Evolutionary conservation across 2,888 invertebrate species (phyloP), one percentile per base, ranked within the genome.

Genomic region (Phaedon cochleariae): DNA sequence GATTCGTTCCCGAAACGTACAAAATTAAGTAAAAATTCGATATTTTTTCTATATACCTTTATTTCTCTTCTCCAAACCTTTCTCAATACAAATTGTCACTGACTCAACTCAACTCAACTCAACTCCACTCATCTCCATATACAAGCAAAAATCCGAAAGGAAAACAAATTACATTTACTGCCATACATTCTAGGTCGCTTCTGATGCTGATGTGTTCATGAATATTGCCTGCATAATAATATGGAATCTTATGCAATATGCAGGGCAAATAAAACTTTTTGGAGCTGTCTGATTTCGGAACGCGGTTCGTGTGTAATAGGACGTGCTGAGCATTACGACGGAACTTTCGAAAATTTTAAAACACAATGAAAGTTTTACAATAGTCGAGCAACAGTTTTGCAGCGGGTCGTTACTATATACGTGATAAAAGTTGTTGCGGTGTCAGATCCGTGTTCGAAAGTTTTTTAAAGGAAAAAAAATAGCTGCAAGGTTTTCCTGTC

Each of bases 361-460:
- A 64, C 54, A 59, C 64, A 37, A 51, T 63, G 59, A 53, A 64
- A 64, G 54, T 59, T 54, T 48, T 34, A 60, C 53, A 59, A 53
- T 31, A 54, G 41, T 3, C 15, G 41, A 41, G 41, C 41, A 15
- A 41, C 15, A 59, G 46, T 64, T 59, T 29, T 55, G 55, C 31
- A 31, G 34, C 49, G 46, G 46, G n/a, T 41, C 12, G 3, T 3
- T 10, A 20, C 37, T n/a, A n/a, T n/a, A n/a, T 57, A 54, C 54
- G 54, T 54, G 61, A 46, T 45, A 54, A 26, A 61, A 53, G 20
- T 45, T 18, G n/a, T n/a, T 20, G 34, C 15, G 22, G 34, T 12
- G 20, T 34, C 10, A 34, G 1, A 34, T 10, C 31, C 31, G 31
- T 34, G 10, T 34, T 10, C 6, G 31, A 34, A 34, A 34, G 31